Evolutionary conservation across 2,113 vertebrate genomes (phyloP).

Genomic region (Sminthopsis crassicaudata): DNA sequence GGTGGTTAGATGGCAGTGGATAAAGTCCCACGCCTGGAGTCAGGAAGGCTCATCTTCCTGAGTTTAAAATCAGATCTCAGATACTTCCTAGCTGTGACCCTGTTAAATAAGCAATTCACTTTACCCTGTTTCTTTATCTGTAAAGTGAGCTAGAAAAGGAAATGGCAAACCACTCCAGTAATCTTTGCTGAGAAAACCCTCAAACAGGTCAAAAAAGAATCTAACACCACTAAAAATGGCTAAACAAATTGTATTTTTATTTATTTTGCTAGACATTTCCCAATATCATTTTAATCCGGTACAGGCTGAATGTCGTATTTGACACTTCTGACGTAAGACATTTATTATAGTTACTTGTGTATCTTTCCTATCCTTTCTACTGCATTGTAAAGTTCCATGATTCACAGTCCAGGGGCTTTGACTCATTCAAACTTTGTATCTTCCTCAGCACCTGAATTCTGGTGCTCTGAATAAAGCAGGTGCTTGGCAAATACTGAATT

Average conservation of each 20-base stretch:
- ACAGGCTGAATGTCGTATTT: neutral
- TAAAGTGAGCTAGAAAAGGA: neutral
- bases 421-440: neutral
- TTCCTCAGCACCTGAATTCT: neutral
- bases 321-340: neutral
- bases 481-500: neutral
- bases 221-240: neutral
- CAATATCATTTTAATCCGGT: neutral
- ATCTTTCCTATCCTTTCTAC: neutral
- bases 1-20: too few species aligned
- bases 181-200: neutral
- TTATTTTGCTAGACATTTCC: neutral
- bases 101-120: neutral
- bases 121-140: neutral
- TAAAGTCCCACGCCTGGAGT: too few species aligned
- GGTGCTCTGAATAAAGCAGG: neutral
- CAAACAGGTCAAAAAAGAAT: neutral
- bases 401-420: neutral
- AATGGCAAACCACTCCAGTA: neutral
- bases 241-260: neutral
- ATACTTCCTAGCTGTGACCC: neutral
- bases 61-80: too few species aligned
- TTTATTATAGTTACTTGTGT: neutral
- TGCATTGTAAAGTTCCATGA: neutral
- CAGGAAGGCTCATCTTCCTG: too few species aligned